A percentile compares a stretch with the other conserved stretches of the same genome.
Evolutionary conservation across 2,797 vertebrate species (phyloP).

Genomic region (Lophotriccus pileatus): DNA sequence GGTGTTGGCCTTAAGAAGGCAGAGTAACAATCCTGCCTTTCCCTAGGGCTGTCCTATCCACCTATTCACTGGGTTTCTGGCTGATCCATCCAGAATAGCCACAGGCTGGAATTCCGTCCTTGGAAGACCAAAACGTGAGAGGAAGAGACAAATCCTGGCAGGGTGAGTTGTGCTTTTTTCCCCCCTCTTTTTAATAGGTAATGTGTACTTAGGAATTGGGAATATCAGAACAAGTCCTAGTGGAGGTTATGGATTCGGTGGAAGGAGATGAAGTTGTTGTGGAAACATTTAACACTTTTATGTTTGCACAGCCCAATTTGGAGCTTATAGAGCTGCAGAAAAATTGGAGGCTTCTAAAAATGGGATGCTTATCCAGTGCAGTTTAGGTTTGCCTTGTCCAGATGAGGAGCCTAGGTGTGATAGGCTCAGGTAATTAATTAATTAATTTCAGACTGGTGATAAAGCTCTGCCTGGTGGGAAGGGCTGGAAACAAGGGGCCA

Average conservation of each 20-base stretch:
- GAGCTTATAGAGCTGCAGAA: neutral
- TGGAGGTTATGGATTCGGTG: neutral
- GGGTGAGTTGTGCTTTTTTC: neutral
- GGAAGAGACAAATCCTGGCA: neutral
- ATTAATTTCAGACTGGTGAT: neutral
- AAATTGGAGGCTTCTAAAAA: neutral
- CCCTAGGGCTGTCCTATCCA: neutral
- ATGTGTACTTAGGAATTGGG: neutral
- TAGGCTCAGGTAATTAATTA: neutral
- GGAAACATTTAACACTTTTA: neutral
- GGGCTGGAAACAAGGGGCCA: no score
- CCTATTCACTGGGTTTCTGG: neutral
- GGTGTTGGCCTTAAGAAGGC: neutral
- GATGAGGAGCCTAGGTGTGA: neutral
- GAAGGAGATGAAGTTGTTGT: neutral
- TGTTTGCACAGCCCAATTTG: neutral
- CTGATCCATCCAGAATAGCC: neutral
- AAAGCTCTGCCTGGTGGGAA: no score
- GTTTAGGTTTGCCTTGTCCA: neutral
- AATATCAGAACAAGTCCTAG: slow-evolving; percentile 8
- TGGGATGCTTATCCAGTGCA: neutral
- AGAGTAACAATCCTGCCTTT: neutral
- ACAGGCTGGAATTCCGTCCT: neutral
- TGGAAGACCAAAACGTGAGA: neutral
- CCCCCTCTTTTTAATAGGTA: neutral